Base-by-base conservation (phyloP, 35 echinoderm and acorn worm species). In the Apostichopus californicus region DNA sequence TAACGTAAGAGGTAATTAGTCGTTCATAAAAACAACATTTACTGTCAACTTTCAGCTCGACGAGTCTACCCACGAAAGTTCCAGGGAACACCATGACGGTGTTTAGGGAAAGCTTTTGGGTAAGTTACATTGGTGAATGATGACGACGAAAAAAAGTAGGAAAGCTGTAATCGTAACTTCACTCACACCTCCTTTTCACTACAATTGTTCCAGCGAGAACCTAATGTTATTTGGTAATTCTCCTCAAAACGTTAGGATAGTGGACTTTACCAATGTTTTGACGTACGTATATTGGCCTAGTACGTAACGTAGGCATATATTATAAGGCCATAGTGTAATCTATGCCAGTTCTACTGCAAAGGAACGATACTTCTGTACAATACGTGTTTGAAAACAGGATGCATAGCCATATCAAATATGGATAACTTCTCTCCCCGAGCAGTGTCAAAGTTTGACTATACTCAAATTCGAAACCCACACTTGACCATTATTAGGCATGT, bases 51-150 rank as follows among this genome's bases (percentile, higher is more conserved):
- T 18, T 20, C 6, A 75, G 21, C 14, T 75, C 71, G 71, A 11
- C 18, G 54, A 54, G 54, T 59, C 57, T 85, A 17, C 15, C 55
- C 9, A n/a, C 7, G 5, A 58, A 22, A 15, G 57, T 85, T 85
- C 55, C 81, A 85, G 57, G 57, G 13, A 3, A 58, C 81, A 85
- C 81, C 81, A 85, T 85, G 81, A 59, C 55, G 55, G 81, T 85
- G 81, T 85, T 85, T 59, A 85, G 56, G 81, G 81, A 85, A 85
- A 85, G 55, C 23, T 85, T 85, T 85, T 85, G 81, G 80, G 80
- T 83, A 56, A 83, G 80, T 55, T 55, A 9, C 11, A 75, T 75
- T 13, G 6, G 71, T 75, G 6, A 75, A 75, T 75, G 71, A 75
- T 75, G 71, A 75, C 71, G 71, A 75, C 7, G 71, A 20, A 75